phyloP scores from a whole-genome alignment of 2,888 invertebrate species.

The Aethes cnicana region DNA sequence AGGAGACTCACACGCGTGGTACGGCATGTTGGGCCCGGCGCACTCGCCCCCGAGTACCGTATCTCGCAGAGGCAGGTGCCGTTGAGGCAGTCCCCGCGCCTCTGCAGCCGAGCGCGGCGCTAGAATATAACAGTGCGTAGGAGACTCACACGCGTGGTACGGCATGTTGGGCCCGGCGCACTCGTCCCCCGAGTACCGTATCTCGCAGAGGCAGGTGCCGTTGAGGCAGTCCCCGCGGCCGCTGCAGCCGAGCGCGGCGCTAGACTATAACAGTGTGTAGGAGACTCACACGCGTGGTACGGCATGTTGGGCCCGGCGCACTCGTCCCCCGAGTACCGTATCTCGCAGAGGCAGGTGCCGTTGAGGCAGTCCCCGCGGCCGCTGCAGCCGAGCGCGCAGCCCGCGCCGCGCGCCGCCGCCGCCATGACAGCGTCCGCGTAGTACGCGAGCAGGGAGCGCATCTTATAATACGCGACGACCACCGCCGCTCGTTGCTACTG shows the following conservation, averaged over 20 bases:
- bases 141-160: conserved; percentile 82
- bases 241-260: background rate
- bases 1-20: conserved; percentile 80
- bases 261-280: too few relatives aligned
- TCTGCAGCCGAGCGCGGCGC: background rate
- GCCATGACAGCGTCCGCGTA: conserved; percentile 77
- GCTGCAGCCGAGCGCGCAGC: conserved; percentile 90
- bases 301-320: conserved; percentile 89
- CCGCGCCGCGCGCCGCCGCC: conserved; percentile 69
- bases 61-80: conserved; percentile 91
- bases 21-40: conserved; percentile 88
- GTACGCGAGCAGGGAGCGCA: conserved; percentile 76
- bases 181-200: conserved; percentile 91
- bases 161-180: conserved; percentile 89
- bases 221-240: conserved; percentile 89
- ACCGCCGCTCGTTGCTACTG: conserved; percentile 56
- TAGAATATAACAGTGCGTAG: too few relatives aligned
- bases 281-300: conserved; percentile 82
- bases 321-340: conserved; percentile 91
- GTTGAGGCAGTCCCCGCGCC: conserved; percentile 88
- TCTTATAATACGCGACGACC: conserved; percentile 61
- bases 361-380: conserved; percentile 95
- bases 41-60: conserved; percentile 90
- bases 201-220: conserved; percentile 90
- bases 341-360: conserved; percentile 90